Evolutionary conservation across 2,888 invertebrate species (phyloP).

Genomic region (Andrena trimmerana): DNA sequence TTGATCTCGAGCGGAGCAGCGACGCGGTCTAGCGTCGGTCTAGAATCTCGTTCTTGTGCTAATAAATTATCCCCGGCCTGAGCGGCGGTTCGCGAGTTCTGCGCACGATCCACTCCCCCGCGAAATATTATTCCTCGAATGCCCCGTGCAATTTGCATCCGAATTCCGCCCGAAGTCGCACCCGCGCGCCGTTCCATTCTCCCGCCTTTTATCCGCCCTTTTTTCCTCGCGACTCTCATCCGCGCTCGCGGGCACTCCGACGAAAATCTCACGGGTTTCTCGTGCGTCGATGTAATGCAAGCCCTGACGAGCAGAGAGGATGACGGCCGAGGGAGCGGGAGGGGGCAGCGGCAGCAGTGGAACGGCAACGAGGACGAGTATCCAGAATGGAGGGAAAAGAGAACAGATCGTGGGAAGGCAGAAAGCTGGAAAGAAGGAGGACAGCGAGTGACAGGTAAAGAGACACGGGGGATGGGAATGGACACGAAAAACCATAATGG

Average conservation of each 20-base stretch:
- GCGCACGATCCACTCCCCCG: slow-evolving; percentile 1
- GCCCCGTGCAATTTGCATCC: no score
- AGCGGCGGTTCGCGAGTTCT: not conserved
- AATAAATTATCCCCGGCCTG: slow-evolving; percentile 31
- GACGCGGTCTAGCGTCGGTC: slow-evolving; percentile 30
- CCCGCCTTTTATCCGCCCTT: no score
- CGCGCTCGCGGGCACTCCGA: no score
- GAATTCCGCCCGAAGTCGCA: no score
- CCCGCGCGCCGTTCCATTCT: no score
- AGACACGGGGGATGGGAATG: slow-evolving; percentile 1
- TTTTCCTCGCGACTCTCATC: not conserved
- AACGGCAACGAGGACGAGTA: no score
- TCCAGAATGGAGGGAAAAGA: not conserved
- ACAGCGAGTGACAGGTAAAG: not conserved
- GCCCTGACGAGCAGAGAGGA: not conserved
- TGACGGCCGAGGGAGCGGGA: no score
- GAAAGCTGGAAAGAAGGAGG: slow-evolving; percentile 8
- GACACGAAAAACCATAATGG: slow-evolving; percentile 3
- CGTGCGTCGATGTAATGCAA: not conserved
- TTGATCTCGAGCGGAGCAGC: slow-evolving; percentile 41
- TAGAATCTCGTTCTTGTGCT: slow-evolving; percentile 14
- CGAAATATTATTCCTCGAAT: no score
- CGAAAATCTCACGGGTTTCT: slow-evolving; percentile 20
- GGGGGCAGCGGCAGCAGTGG: no score
- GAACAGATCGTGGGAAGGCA: slow-evolving; percentile 30